These are phyloP conservation scores for Diplosoma virens DNA, from an alignment of 23 tunicate species.

Conservation along the genomic window DNA sequence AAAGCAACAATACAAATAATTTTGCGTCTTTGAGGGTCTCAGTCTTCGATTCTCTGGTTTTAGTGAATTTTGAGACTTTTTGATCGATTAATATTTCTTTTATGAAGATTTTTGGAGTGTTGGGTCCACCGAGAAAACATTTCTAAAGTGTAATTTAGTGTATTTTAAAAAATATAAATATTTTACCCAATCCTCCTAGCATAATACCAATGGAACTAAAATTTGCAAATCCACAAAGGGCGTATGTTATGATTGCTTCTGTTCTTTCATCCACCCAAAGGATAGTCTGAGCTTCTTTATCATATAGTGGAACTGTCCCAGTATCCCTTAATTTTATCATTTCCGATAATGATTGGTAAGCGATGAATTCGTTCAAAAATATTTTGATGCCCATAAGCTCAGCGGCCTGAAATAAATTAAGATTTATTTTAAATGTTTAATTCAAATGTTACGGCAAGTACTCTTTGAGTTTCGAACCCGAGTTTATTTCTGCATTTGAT, in stretches of 20 bases:
- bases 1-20: no score
- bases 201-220: conserved; percentile 66
- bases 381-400: conserved; percentile 47
- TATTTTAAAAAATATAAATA: no score
- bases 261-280: conserved; percentile 64
- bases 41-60: no score
- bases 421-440: background rate
- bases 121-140: no score
- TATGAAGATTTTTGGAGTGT: no score
- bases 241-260: conserved; percentile 81
- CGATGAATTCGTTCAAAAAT: conserved; percentile 37
- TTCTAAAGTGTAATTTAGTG: no score
- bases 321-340: conserved; percentile 18
- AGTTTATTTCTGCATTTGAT: no score
- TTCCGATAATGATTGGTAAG: background rate
- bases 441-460: no score
- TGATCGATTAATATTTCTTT: no score
- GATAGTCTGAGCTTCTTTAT: conserved; percentile 25
- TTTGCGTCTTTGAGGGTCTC: no score
- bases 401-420: conserved; percentile 21
- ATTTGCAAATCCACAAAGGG: conserved; percentile 81
- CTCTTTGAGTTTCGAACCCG: no score
- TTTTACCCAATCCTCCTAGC: conserved; percentile 72
- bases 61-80: no score
- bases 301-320: conserved; percentile 35